A percentile compares a stretch with the other conserved stretches of the same genome.
Evolutionary conservation across 1,140 invertebrate species (phyloP).

Genomic region (Ips typographus): DNA sequence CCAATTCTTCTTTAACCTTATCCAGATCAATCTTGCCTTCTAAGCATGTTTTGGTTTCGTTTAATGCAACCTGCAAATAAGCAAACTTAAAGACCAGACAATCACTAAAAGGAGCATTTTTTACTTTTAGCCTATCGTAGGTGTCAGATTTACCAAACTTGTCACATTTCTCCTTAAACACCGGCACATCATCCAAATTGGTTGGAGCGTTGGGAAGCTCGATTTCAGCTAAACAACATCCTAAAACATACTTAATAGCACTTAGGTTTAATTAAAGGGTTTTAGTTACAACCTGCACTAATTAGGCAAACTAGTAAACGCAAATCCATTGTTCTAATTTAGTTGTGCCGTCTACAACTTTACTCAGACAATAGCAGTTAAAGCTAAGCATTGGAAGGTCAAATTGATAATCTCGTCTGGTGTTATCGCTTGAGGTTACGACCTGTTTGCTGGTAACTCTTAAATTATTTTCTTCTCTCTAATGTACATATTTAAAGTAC

Average conservation of each 20-base stretch:
- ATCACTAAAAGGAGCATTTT: not conserved
- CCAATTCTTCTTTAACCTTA: slow-evolving; percentile 60
- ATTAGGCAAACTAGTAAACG: not conserved
- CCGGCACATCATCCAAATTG: slow-evolving; percentile 30
- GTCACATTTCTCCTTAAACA: slow-evolving; percentile 39
- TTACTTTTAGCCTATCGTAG: slow-evolving; percentile 40
- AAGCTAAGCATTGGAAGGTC: slow-evolving; percentile 6
- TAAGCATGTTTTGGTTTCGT: slow-evolving; percentile 40
- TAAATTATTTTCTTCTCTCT: too few species aligned
- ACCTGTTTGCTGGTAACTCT: too few species aligned
- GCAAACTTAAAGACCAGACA: not conserved
- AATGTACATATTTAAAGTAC: too few species aligned
- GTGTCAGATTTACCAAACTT: slow-evolving; percentile 38
- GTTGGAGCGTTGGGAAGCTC: slow-evolving; percentile 10
- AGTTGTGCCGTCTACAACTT: not conserved
- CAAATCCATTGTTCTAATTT: not conserved
- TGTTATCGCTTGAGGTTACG: not conserved
- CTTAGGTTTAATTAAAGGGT: not conserved
- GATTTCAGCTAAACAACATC: slow-evolving; percentile 24
- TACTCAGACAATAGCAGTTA: not conserved
- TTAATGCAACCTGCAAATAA: slow-evolving; percentile 43
- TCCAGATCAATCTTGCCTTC: slow-evolving; percentile 36
- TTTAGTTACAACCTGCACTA: slow-evolving; percentile 1
- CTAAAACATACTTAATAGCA: not conserved
- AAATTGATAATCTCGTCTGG: slow-evolving; percentile 6